These are phyloP conservation scores for Heliconius aoede DNA, from an alignment of 2,888 invertebrate species.

Conservation along the genomic window DNA sequence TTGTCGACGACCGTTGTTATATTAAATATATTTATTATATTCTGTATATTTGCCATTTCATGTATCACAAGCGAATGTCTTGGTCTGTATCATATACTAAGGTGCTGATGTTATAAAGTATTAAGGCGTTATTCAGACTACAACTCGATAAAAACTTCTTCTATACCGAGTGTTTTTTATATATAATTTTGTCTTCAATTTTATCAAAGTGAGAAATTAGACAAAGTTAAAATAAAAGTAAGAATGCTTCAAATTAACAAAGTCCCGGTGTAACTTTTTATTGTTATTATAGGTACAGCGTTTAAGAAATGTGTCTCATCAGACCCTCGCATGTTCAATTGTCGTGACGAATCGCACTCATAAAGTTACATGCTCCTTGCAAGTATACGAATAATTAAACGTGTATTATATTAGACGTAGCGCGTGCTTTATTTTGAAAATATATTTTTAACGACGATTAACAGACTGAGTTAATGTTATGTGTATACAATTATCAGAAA, in stretches of 20 bases:
- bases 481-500: neutral
- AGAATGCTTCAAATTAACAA: slow-evolving; percentile 56
- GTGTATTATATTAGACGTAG: slow-evolving; percentile 40
- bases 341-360: slow-evolving; percentile 80
- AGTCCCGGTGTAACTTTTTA: slow-evolving; percentile 57
- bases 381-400: slow-evolving; percentile 59
- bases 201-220: too few relatives aligned
- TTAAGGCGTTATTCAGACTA: neutral
- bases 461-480: too few relatives aligned
- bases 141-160: neutral
- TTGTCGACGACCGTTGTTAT: slow-evolving; percentile 73
- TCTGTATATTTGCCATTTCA: slow-evolving; percentile 34
- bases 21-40: slow-evolving; percentile 65
- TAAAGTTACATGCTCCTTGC: slow-evolving; percentile 70
- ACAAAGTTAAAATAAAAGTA: too few relatives aligned
- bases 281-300: slow-evolving; percentile 49
- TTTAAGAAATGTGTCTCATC: slow-evolving; percentile 60
- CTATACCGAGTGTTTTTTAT: too few relatives aligned
- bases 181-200: neutral
- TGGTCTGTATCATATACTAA: slow-evolving; percentile 14
- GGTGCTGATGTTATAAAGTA: neutral
- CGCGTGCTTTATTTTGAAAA: neutral
- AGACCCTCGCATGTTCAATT: slow-evolving; percentile 72
- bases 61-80: slow-evolving; percentile 35
- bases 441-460: neutral